A percentile compares a stretch with the other conserved stretches of the same genome.
Conservation (phyloP, 1,140 invertebrate genomes). For the Mesaphorura yosii region DNA sequence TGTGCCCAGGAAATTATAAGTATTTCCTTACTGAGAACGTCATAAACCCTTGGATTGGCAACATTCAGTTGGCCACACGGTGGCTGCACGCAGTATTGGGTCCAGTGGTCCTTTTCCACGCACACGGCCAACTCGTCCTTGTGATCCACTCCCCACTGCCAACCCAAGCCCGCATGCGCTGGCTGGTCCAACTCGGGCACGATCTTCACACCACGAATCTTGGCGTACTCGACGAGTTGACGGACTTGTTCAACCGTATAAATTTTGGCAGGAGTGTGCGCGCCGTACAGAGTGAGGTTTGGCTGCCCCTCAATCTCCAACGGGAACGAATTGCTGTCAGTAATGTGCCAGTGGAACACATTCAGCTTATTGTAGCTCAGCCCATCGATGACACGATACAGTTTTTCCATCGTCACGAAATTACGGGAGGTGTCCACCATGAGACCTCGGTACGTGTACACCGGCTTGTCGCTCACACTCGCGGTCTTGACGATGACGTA, state of each 20-base stretch:
- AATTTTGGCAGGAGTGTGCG: not conserved
- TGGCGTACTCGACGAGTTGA: constrained; percentile 9
- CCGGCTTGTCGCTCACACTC: constrained; percentile 52
- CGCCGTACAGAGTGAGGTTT: constrained; percentile 10
- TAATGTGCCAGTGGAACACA: constrained; percentile 34
- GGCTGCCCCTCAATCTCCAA: too few species aligned
- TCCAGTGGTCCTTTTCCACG: constrained; percentile 59
- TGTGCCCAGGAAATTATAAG: not conserved
- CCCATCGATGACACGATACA: constrained; percentile 31
- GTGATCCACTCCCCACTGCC: constrained; percentile 58
- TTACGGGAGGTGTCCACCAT: constrained; percentile 39
- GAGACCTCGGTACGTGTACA: constrained; percentile 60
- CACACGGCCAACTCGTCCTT: constrained; percentile 58
- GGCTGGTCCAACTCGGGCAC: constrained; percentile 25
- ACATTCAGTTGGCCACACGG: constrained; percentile 77
- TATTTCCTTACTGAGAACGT: constrained; percentile 46
- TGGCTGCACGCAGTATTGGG: constrained; percentile 50
- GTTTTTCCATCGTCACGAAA: constrained; percentile 24
- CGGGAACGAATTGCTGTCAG: constrained; percentile 33
- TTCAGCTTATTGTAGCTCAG: constrained; percentile 34
- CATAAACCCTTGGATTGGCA: constrained; percentile 56
- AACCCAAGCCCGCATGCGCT: constrained; percentile 44
- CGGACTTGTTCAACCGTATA: not conserved
- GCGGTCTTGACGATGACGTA: constrained; percentile 34
- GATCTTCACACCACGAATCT: constrained; percentile 21